Base-by-base conservation (phyloP, 1,140 invertebrate genomes). In the Cotesia chilonis region DNA sequence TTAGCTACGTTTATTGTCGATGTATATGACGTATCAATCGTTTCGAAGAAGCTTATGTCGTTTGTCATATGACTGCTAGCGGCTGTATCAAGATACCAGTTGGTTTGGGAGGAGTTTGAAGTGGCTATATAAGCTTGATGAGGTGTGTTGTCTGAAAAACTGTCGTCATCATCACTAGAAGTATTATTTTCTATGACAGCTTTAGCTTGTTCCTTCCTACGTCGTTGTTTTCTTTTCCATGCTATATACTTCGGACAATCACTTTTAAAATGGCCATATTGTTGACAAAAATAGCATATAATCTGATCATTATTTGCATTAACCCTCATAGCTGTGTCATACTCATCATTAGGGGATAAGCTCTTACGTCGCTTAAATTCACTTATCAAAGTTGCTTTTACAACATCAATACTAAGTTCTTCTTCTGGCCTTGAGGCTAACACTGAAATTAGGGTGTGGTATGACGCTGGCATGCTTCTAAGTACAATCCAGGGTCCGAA, bases 191-290 rank as follows among this genome's bases (percentile, higher is more conserved):
- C 14, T 2, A 38, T 12, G n/a, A 37, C 36, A 14, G 7, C 20
- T 35, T 38, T 36, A 3, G 20, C 63, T 6, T 54, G 52, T 3
- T 12, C 63, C 14, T 12, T 65, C 7, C 38, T 38, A 12, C 12
- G 37, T 38, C 17, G 37, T 37, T 65, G 37, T 65, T 38, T 65
- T 4, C 35, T 65, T 12, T 65, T 65, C 63, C 63, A 65, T 36
- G 4, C 9, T 2, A 65, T 7, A 38, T 36, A 65, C 36, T 65
- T 65, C 12, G n/a, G 4, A 12, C 63, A 65, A n/a, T 65, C 28
- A 5, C 0, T 2, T 12, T 38, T 65, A 9, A 65, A 3, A 38
- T 65, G 63, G 2, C 38, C 63, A 3, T 10, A 2, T 38, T 36
- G 6, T 2, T 38, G 4, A 65, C 63, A 65, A 38, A 65, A 65